Percentiles rank a stretch among this genome's conserved stretches.
phyloP scores from a whole-genome alignment of 2,888 invertebrate genomes.

The Folsomia manolachei region DNA sequence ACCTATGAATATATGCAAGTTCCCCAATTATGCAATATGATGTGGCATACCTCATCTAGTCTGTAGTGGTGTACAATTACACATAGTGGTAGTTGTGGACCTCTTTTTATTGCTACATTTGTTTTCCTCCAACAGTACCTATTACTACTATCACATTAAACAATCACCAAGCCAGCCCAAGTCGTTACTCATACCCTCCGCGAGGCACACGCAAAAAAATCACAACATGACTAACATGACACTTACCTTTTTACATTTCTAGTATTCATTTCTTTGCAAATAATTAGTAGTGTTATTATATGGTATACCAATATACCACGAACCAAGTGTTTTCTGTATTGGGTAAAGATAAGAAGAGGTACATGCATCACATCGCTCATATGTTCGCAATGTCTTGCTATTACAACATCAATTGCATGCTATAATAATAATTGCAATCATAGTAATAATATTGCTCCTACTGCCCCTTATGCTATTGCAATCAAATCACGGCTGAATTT shows the following conservation, averaged over 20 bases:
- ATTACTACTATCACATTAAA: not conserved
- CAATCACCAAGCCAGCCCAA: not conserved
- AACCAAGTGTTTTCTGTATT: too few species aligned
- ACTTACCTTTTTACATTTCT: not conserved
- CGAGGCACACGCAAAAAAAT: not conserved
- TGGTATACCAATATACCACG: not conserved
- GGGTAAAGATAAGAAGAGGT: too few species aligned
- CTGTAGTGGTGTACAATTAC: not conserved
- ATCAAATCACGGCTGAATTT: not conserved
- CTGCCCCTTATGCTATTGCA: too few species aligned
- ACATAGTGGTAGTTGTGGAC: too few species aligned
- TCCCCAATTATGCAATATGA: not conserved
- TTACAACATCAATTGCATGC: too few species aligned
- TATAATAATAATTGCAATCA: not conserved
- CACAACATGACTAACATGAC: too few species aligned
- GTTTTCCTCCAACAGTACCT: not conserved
- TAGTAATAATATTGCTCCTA: not conserved
- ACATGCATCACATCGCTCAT: too few species aligned
- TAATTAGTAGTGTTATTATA: not conserved
- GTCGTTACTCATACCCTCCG: not conserved
- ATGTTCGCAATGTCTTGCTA: too few species aligned
- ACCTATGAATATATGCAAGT: conserved; percentile 3
- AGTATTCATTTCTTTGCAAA: not conserved
- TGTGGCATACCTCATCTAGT: not conserved
- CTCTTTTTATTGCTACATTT: not conserved